Evolutionary conservation across 2,888 invertebrate genomes (phyloP), one percentile per base, ranked within the genome.

Genomic region (Camponotus fellah): DNA sequence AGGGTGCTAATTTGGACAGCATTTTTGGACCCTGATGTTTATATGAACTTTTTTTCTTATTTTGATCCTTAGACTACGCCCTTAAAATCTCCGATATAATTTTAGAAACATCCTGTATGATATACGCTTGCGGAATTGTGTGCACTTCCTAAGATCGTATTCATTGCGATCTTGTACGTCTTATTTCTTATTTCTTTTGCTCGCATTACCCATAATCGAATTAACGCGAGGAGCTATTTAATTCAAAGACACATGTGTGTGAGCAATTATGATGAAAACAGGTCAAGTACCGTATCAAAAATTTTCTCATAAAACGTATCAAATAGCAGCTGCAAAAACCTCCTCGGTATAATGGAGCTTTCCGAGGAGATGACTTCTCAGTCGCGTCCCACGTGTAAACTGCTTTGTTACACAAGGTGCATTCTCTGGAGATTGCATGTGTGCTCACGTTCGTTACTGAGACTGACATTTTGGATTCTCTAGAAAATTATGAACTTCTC

Each of bases 61-160:
- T n/a, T n/a, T n/a, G n/a, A n/a, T n/a, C n/a, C n/a, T n/a, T n/a
- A n/a, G n/a, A n/a, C n/a, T n/a, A n/a, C n/a, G n/a, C n/a, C n/a
- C n/a, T n/a, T n/a, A n/a, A n/a, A n/a, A n/a, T n/a, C n/a, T n/a
- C n/a, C n/a, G n/a, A n/a, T n/a, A n/a, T n/a, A n/a, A n/a, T n/a
- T n/a, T n/a, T n/a, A n/a, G n/a, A n/a, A n/a, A n/a, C n/a, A n/a
- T n/a, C n/a, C n/a, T n/a, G 6, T 37, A 65, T 65, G 62, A 0
- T 68, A 5, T 32, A 84, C 65, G 56, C 40, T 40, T 21, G 26
- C 14, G 68, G 71, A 88, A 89, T 89, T 85, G 49, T n/a, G 85
- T 80, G 43, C 79, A 65, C 66, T 83, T 58, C 34, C 9, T 40
- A 17, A 58, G 40, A 14, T 37, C 65, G 12, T 12, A 14, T 43